Evolutionary conservation across 1,140 invertebrate genomes (phyloP), one percentile per base, ranked within the genome.

Genomic region (Vanessa atalanta): DNA sequence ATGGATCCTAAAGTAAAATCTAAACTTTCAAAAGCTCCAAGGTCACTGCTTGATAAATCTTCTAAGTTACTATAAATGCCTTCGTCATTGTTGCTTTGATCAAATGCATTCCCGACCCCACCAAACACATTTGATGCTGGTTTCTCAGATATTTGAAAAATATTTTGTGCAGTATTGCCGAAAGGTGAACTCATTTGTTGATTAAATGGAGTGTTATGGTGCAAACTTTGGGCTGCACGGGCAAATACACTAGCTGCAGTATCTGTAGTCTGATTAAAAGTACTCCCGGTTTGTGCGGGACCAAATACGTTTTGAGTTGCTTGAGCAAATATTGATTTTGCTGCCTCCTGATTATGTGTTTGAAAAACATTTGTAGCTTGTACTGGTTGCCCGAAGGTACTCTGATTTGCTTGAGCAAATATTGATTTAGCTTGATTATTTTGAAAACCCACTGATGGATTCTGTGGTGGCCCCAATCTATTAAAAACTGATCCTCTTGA

Each of bases 1-100:
- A 92, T 83, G 73, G 85, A 89, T 20, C 90, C 90, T 69, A 92
- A 80, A 72, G 83, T 81, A 74, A 92, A 92, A 9, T 80, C 78
- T 11, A 77, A 69, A 75, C 82, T 79, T 72, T 87, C 80, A 74
- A 85, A 92, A n/a, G 82, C 83, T 51, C 90, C 81, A 26, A 92
- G 68, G 66, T 90, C 88, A 69, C 76, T 78, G 26, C 73, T 65
- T 12, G 77, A 76, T 47, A 92, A 66, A 3, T 88, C 83, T 67
- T 89, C 86, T 15, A 86, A 68, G 60, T 85, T 88, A 37, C 87
- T 89, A 66, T 91, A 92, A n/a, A 89, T 60, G 66, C 76, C 77
- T 15, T 74, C 65, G 65, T 89, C 83, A 68, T 82, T 64, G 14
- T 37, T 53, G 31, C 50, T 66, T 55, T 85, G 76, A 57, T 83